phyloP scores from a whole-genome alignment of 2,113 vertebrate genomes.

The Lycaon pictus region DNA sequence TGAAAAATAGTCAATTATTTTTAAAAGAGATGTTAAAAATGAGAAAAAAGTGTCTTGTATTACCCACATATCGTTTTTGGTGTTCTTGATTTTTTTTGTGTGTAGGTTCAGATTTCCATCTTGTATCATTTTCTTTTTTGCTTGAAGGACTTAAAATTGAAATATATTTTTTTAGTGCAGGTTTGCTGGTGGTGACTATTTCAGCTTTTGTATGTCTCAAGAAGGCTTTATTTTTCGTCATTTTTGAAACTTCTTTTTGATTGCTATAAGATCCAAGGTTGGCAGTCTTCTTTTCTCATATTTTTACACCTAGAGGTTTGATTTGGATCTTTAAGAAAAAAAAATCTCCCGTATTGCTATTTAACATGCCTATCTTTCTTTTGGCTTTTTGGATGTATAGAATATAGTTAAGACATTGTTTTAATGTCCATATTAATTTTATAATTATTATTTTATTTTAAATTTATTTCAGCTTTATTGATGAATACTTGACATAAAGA shows the following conservation, averaged over 20 bases:
- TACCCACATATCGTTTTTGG: neutral
- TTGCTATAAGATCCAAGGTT: neutral
- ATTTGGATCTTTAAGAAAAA: neutral
- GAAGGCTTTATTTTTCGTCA: neutral
- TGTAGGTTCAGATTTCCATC: neutral
- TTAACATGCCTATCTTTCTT: neutral
- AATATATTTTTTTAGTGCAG: neutral
- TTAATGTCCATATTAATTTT: neutral
- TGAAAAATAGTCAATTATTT: neutral
- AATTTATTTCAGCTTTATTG: neutral
- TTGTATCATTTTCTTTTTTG: neutral
- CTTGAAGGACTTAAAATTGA: neutral
- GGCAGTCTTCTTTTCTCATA: neutral
- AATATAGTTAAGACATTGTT: neutral
- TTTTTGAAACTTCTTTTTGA: neutral
- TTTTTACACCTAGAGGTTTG: neutral
- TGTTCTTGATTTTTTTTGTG: neutral
- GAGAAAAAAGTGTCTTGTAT: neutral
- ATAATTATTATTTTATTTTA: neutral
- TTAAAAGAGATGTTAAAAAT: neutral
- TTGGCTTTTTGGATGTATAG: neutral
- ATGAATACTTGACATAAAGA: neutral
- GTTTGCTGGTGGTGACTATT: neutral
- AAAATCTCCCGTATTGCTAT: neutral
- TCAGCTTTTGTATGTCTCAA: neutral